Conservation (phyloP, 2,113 vertebrate species). For the Marmota flaviventris region DNA sequence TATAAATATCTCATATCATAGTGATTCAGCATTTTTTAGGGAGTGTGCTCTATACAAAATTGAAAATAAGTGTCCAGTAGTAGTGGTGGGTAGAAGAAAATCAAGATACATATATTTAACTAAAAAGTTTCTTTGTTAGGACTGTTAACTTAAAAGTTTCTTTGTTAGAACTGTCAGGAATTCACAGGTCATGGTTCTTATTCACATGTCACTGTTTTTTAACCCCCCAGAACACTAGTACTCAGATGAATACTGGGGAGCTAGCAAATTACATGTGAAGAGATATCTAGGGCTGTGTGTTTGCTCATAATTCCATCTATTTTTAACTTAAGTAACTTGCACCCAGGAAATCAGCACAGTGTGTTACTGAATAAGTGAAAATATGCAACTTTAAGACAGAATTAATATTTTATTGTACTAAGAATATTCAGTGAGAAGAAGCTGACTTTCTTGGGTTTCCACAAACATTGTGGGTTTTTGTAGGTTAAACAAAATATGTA, state of each 20-base stretch:
- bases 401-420: slow-evolving; percentile 16
- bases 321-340: neutral
- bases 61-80: neutral
- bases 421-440: slow-evolving; percentile 34
- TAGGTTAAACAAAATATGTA: slow-evolving; percentile 57
- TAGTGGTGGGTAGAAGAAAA: neutral
- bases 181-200: neutral
- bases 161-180: neutral
- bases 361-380: slow-evolving; percentile 1
- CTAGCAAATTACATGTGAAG: neutral
- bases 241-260: neutral
- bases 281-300: neutral
- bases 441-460: slow-evolving; percentile 8
- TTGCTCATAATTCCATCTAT: neutral
- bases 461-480: slow-evolving; percentile 61
- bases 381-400: neutral
- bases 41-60: neutral
- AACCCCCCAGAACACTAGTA: neutral
- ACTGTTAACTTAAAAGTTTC: neutral
- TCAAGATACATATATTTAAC: neutral
- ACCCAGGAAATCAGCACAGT: neutral
- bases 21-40: slow-evolving; percentile 69
- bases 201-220: neutral
- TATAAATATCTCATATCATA: neutral
- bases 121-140: neutral